Evolutionary conservation across 2,888 invertebrate species (phyloP).

Genomic region (Monopis laevigella): DNA sequence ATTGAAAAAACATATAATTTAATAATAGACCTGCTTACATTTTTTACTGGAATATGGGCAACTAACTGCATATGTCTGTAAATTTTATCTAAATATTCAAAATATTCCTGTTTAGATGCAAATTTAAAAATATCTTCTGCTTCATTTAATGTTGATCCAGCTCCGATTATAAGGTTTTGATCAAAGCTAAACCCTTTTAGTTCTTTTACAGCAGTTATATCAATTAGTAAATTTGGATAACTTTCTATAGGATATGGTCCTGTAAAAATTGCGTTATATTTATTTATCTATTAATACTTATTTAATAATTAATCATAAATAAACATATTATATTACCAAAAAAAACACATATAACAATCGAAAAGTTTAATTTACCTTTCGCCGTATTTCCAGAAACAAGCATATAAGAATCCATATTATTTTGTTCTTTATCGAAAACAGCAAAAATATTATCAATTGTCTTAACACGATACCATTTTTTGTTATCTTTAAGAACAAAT

Average conservation of each 20-base stretch:
- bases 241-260: slow-evolving; percentile 11
- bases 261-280: slow-evolving; percentile 4
- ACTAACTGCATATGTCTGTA: slow-evolving; percentile 9
- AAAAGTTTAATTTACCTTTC: slow-evolving; percentile 7
- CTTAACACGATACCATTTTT: slow-evolving; percentile 31
- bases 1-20: too few species aligned
- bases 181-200: slow-evolving; percentile 6
- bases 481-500: slow-evolving; percentile 4
- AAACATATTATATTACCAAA: neutral
- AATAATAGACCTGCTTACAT: too few species aligned
- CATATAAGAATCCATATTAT: slow-evolving; percentile 34
- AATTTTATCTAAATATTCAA: slow-evolving; percentile 11
- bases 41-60: slow-evolving; percentile 13
- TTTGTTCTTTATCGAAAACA: slow-evolving; percentile 29
- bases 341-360: neutral
- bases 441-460: slow-evolving; percentile 33
- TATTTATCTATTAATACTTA: neutral
- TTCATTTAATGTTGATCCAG: slow-evolving; percentile 9
- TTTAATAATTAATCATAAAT: neutral
- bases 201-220: slow-evolving; percentile 10
- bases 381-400: slow-evolving; percentile 64
- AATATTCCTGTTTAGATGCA: neutral
- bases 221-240: slow-evolving; percentile 11
- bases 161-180: slow-evolving; percentile 11
- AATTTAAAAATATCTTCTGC: slow-evolving; percentile 5